Conservation (phyloP, 35 echinoderm and acorn worm species). For the Stichopus chloronotus region DNA sequence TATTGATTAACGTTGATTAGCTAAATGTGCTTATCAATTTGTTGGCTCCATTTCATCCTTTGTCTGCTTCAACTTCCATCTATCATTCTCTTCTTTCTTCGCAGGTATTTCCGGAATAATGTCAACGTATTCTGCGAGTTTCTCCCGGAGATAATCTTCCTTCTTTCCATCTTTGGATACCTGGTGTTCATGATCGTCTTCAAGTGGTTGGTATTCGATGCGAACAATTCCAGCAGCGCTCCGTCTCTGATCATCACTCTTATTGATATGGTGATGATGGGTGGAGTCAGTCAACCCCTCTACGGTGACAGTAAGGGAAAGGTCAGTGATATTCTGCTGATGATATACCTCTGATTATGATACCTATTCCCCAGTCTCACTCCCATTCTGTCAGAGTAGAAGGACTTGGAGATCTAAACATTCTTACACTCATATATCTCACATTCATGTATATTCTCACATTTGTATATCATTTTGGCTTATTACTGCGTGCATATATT, state of each 20-base stretch:
- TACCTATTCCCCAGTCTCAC: not conserved
- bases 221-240: not conserved
- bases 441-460: too few relatives aligned
- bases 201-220: slow-evolving; percentile 67
- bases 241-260: slow-evolving; percentile 76
- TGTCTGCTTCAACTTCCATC: too few relatives aligned
- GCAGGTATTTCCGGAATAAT: slow-evolving; percentile 69
- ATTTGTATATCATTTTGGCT: not conserved
- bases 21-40: too few relatives aligned
- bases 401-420: not conserved
- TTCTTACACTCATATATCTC: too few relatives aligned
- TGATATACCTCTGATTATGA: not conserved
- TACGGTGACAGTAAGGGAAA: not conserved
- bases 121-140: slow-evolving; percentile 79
- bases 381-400: not conserved
- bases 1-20: too few relatives aligned
- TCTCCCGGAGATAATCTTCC: slow-evolving; percentile 71
- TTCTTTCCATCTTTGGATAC: slow-evolving; percentile 76
- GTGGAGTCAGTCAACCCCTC: not conserved
- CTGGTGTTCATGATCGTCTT: slow-evolving; percentile 74
- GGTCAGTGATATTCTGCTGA: not conserved
- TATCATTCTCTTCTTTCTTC: not conserved
- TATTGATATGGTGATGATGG: slow-evolving; percentile 76
- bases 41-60: too few relatives aligned
- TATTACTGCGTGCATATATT: not conserved